Conservation (phyloP, 2,888 invertebrate species). For the Pemphredon lugubris region DNA sequence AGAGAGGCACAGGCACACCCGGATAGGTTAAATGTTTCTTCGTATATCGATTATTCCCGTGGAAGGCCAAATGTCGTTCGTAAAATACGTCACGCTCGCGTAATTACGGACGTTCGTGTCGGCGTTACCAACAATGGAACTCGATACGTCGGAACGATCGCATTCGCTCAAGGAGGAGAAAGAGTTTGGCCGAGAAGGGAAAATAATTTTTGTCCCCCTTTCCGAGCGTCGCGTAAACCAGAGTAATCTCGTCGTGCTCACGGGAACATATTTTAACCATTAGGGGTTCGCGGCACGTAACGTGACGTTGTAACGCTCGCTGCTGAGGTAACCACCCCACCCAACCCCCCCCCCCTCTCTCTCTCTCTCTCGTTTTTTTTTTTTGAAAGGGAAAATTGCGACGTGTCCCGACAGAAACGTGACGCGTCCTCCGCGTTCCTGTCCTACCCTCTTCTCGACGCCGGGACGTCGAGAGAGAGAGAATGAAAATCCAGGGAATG, state of each 20-base stretch:
- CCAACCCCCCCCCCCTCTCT: neutral
- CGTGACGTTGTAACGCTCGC: constrained; percentile 17
- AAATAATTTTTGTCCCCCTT: neutral
- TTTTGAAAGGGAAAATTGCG: constrained; percentile 30
- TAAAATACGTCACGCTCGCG: too few species aligned
- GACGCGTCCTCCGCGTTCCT: constrained; percentile 10
- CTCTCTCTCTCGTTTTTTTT: too few species aligned
- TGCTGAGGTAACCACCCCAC: neutral
- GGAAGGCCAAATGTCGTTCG: neutral
- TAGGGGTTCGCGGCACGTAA: constrained; percentile 27
- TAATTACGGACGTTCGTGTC: too few species aligned
- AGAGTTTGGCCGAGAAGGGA: neutral
- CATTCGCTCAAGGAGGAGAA: too few species aligned
- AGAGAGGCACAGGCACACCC: constrained; percentile 3
- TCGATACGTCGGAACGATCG: too few species aligned
- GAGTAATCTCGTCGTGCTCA: constrained; percentile 24
- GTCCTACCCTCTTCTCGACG: neutral
- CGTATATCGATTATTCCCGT: constrained; percentile 35
- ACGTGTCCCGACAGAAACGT: constrained; percentile 31
- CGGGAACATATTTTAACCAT: constrained; percentile 42
- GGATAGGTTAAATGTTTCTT: constrained; percentile 47
- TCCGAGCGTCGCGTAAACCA: constrained; percentile 10
- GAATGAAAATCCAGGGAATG: constrained; percentile 51
- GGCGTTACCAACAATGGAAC: too few species aligned
- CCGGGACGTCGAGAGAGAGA: neutral